These are phyloP conservation scores for Thumatha senex DNA, from an alignment of 2,888 invertebrate species.

Conservation along the genomic window DNA sequence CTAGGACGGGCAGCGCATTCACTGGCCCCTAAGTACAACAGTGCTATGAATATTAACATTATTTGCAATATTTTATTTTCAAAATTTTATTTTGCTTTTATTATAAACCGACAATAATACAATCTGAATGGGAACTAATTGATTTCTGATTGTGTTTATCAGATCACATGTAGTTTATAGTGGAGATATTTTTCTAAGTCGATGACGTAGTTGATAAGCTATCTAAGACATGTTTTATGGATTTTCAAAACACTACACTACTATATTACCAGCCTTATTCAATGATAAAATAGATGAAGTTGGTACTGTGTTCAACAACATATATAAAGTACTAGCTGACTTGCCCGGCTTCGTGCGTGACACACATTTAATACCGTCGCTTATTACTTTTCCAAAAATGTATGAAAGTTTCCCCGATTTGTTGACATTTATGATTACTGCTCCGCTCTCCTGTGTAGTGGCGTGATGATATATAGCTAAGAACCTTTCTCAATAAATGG, in stretches of 20 bases:
- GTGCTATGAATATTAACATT: conserved; percentile 25
- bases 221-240: conserved; percentile 13
- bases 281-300: not conserved
- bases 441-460: too few relatives aligned
- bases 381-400: too few relatives aligned
- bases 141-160: conserved; percentile 47
- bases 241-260: too few relatives aligned
- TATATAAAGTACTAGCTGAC: too few relatives aligned
- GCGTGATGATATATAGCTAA: too few relatives aligned
- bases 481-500: too few relatives aligned
- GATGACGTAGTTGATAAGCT: conserved; percentile 38
- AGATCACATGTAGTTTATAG: conserved; percentile 26
- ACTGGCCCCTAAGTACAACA: conserved; percentile 22
- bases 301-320: too few relatives aligned
- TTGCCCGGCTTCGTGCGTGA: too few relatives aligned
- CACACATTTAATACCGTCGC: too few relatives aligned
- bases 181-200: conserved; percentile 25
- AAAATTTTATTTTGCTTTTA: not conserved
- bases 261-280: too few relatives aligned
- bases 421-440: too few relatives aligned
- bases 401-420: too few relatives aligned
- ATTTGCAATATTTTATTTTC: conserved; percentile 2
- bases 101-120: conserved; percentile 5
- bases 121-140: conserved; percentile 38
- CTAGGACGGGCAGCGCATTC: conserved; percentile 27